Conservation (phyloP, 2,888 invertebrate species). For the Tiliacea aurago region DNA sequence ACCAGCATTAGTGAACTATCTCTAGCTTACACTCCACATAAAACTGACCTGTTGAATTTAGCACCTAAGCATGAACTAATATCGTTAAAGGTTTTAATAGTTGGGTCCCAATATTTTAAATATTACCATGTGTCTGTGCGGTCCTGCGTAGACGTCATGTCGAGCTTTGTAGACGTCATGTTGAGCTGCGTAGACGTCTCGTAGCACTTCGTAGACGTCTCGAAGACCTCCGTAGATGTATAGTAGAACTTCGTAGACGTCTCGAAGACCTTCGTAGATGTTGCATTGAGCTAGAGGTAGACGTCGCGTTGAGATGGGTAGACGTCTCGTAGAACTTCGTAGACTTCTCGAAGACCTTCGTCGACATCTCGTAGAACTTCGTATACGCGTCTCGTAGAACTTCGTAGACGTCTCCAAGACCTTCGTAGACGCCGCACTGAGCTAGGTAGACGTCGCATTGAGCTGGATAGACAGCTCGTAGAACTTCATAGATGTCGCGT, state of each 20-base stretch:
- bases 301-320: not conserved
- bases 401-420: not conserved
- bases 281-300: rapidly evolving
- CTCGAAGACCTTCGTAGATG: not conserved
- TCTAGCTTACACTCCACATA: constrained; percentile 10
- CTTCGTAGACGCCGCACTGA: not conserved
- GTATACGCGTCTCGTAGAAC: too few species aligned
- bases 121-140: not conserved
- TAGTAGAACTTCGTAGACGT: too few species aligned
- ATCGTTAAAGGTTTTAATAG: not conserved
- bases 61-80: not conserved
- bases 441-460: not conserved
- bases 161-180: not conserved
- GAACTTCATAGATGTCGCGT: too few species aligned
- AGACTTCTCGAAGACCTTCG: not conserved
- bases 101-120: not conserved
- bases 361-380: too few species aligned
- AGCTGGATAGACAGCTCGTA: too few species aligned
- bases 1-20: constrained; percentile 47
- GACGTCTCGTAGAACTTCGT: not conserved
- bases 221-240: not conserved
- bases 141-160: too few species aligned
- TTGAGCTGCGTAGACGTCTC: not conserved
- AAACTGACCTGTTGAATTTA: constrained; percentile 25
- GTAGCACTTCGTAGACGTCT: not conserved